Percentiles rank a stretch among this genome's conserved stretches.
These are phyloP conservation scores for Archegozetes longisetosus DNA, from an alignment of 1,140 invertebrate species.

Conservation along the genomic window DNA sequence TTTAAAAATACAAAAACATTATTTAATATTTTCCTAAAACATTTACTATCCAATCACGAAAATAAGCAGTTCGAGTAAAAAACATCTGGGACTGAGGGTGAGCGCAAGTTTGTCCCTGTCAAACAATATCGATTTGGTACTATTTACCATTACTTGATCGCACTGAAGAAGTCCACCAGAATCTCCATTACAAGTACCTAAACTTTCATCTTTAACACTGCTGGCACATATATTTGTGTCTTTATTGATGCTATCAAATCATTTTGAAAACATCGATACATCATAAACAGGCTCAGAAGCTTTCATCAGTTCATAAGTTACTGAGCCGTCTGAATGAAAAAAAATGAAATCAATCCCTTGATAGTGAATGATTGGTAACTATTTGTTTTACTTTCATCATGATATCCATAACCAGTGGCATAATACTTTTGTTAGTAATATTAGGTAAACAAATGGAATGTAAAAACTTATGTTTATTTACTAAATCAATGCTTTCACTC, in stretches of 20 bases:
- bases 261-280: not conserved
- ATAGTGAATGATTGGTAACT: not conserved
- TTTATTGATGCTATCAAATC: not conserved
- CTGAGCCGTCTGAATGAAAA: not conserved
- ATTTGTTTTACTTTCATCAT: not conserved
- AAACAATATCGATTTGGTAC: conserved; percentile 40
- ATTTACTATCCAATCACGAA: too few relatives aligned
- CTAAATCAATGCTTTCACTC: not conserved
- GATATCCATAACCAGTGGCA: conserved; percentile 4
- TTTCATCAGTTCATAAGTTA: not conserved
- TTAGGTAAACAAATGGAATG: not conserved
- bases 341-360: not conserved
- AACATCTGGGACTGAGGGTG: too few relatives aligned
- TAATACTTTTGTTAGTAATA: not conserved
- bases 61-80: too few relatives aligned
- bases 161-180: conserved; percentile 65
- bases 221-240: not conserved
- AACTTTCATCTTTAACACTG: not conserved
- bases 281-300: not conserved
- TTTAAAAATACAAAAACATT: too few relatives aligned
- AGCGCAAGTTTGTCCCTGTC: conserved; percentile 59
- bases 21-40: too few relatives aligned
- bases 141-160: not conserved
- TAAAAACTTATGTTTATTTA: not conserved
- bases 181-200: conserved; percentile 38